A percentile compares a stretch with the other conserved stretches of the same genome.
Conservation (phyloP, 2,888 invertebrate species). For the Eurytoma californica region DNA sequence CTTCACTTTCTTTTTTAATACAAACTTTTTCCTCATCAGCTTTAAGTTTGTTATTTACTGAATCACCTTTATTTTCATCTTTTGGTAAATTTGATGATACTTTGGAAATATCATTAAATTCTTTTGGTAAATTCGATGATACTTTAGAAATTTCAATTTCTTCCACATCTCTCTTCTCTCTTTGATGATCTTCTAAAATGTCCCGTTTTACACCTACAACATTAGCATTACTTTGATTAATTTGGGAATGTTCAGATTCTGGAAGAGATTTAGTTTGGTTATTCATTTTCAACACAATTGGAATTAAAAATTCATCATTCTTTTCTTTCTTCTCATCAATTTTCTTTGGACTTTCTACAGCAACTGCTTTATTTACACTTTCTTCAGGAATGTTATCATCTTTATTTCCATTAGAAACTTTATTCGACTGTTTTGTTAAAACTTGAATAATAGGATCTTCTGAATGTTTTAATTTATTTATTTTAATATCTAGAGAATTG, state of each 20-base stretch:
- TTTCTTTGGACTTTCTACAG: constrained; percentile 66
- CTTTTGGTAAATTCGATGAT: background rate
- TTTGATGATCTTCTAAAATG: constrained; percentile 65
- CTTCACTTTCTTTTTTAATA: constrained; percentile 38
- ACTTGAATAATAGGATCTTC: constrained; percentile 64
- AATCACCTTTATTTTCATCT: background rate
- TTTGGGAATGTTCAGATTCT: constrained; percentile 16
- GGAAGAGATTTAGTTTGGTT: constrained; percentile 64
- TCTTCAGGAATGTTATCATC: constrained; percentile 57
- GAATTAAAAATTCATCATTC: constrained; percentile 61
- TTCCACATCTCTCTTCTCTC: constrained; percentile 64
- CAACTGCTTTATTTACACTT: background rate
- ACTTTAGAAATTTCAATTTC: constrained; percentile 10
- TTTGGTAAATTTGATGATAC: background rate
- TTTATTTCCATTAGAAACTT: constrained; percentile 63
- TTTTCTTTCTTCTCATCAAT: constrained; percentile 47
- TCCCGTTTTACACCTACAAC: constrained; percentile 60
- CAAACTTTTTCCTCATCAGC: constrained; percentile 21
- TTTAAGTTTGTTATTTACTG: constrained; percentile 16
- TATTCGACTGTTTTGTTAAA: constrained; percentile 63
- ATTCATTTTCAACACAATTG: constrained; percentile 67
- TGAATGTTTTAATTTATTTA: constrained; percentile 49
- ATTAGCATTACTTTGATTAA: constrained; percentile 56
- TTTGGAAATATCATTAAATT: constrained; percentile 1
- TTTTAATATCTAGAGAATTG: constrained; percentile 8